A percentile compares a stretch with the other conserved stretches of the same genome.
These are phyloP conservation scores for Nebria ingens DNA, from an alignment of 1,140 invertebrate genomes.

Conservation along the genomic window DNA sequence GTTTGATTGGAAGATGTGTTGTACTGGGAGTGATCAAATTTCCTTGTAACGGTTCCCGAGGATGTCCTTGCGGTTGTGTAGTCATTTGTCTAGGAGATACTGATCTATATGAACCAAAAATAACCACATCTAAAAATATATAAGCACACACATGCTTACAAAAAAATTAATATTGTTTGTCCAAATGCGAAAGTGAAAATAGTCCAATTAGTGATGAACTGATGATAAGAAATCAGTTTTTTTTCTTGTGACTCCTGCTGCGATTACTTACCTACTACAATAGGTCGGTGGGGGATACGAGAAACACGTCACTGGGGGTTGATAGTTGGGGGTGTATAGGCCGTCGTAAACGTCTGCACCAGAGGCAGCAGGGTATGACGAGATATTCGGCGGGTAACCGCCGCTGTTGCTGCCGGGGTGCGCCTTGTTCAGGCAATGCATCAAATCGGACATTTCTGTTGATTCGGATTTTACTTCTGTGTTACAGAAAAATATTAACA, in stretches of 20 bases:
- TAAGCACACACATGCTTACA: too few relatives aligned
- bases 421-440: neutral
- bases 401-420: neutral
- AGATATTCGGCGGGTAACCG: neutral
- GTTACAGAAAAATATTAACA: too few relatives aligned
- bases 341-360: neutral
- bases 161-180: too few relatives aligned
- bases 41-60: neutral
- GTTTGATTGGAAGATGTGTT: conserved; percentile 23
- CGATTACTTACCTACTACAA: neutral
- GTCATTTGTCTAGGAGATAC: neutral
- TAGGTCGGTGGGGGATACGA: neutral
- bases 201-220: neutral
- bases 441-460: neutral
- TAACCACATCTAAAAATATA: too few relatives aligned
- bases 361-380: neutral
- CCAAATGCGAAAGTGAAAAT: neutral
- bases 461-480: neutral
- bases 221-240: too few relatives aligned
- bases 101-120: neutral
- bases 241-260: neutral
- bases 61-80: neutral
- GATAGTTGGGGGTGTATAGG: neutral
- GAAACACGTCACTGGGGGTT: neutral
- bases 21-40: neutral